Evolutionary conservation across 1,140 invertebrate species (phyloP), one percentile per base, ranked within the genome.

Genomic region (Drosophila nasuta): DNA sequence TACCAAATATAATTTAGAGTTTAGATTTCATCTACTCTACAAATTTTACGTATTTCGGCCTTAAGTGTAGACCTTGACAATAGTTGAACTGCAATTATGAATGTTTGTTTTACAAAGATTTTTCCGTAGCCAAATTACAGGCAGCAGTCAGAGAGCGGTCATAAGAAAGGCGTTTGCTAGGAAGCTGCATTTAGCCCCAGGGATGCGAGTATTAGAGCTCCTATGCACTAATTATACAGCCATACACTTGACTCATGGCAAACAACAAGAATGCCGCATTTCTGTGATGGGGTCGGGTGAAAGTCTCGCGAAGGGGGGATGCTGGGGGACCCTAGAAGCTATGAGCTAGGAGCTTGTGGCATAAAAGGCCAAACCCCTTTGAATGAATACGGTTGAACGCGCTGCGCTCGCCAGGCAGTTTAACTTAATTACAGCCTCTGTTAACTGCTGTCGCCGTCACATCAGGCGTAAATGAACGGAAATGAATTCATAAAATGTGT

Each of bases 391-490:
- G 59, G 17, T 64, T 38, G n/a, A 56, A 52, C 54, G 65, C 54
- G 73, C n/a, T 11, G 13, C 38, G 57, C 75, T 57, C 73, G 58
- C 46, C 82, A 76, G 72, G 69, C 77, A 83, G 70, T 83, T 89
- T 81, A 87, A 89, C 85, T 87, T 89, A 89, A 87, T 88, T 88
- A 87, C 77, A 68, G 80, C 45, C 73, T 65, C 80, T 67, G 77
- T 66, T 73, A 79, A 86, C 82, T 82, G 75, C 45, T 38, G 52
- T 51, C 64, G 75, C 54, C 60, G 68, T 75, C 77, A 80, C 85
- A 88, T 87, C 80, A 83, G 83, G 83, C 83, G 83, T 87, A 88
- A 87, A 81, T 87, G 80, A 87, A 87, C 83, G 83, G 83, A 87
- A 87, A 88, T 87, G 83, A 87, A 87, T 87, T 87, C 85, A 87